phyloP scores from a whole-genome alignment of 2,797 vertebrate species.

The Alfaro cultratus region DNA sequence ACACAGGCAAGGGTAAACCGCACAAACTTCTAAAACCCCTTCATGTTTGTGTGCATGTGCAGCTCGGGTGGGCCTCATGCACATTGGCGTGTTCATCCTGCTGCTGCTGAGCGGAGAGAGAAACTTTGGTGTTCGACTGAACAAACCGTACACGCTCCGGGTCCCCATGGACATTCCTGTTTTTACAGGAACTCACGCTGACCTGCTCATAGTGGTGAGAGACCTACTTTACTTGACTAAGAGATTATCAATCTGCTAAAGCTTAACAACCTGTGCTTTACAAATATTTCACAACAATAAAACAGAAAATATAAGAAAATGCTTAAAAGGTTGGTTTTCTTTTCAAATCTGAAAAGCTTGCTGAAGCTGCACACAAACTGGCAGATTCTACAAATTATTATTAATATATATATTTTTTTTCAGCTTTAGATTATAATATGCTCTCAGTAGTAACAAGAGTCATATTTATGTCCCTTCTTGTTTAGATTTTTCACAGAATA shows the following conservation, averaged over 20 bases:
- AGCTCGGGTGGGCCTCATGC: constrained; percentile 73
- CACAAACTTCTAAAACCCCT: not conserved
- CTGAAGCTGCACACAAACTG: not conserved
- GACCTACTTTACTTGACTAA: not conserved
- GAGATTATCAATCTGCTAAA: not conserved
- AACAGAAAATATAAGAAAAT: not conserved
- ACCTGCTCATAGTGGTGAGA: constrained; percentile 93
- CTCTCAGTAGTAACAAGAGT: not conserved
- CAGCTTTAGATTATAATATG: not conserved
- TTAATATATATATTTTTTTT: not conserved
- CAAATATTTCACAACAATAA: not conserved
- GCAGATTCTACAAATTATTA: not conserved
- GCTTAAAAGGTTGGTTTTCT: not conserved
- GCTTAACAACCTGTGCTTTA: not conserved
- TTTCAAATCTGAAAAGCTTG: not conserved
- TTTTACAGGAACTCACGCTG: constrained; percentile 95
- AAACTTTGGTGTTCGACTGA: constrained; percentile 96
- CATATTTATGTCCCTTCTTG: not conserved
- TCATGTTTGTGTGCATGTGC: not conserved
- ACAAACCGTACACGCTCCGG: constrained; percentile 92
- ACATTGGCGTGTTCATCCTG: constrained; percentile 80
- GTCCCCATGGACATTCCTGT: constrained; percentile 97
- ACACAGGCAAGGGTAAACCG: not conserved
- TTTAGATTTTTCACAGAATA: constrained; percentile 96
- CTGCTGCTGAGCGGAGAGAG: constrained; percentile 96